Evolutionary conservation across 2,797 vertebrate species (phyloP).

Genomic region (Scolopax bukidnonensis): DNA sequence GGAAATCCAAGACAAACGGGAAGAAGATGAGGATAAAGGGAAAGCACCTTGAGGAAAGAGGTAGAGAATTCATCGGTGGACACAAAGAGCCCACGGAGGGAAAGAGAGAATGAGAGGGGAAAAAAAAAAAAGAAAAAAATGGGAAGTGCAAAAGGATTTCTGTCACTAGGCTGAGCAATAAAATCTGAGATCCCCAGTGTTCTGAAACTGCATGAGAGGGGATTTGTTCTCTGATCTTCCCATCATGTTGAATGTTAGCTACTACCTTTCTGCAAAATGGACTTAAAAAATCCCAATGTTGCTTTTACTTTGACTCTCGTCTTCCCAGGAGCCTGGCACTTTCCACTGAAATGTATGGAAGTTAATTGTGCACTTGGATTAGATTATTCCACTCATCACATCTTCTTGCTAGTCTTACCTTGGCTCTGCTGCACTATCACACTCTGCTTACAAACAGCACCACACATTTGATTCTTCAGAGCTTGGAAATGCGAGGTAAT

Average conservation of each 20-base stretch:
- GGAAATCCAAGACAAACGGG: neutral
- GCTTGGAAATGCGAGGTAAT: neutral
- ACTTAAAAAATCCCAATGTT: neutral
- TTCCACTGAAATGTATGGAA: neutral
- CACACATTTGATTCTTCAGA: neutral
- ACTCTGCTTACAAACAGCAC: neutral
- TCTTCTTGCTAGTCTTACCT: neutral
- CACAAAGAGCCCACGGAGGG: neutral
- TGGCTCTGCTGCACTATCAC: accelerated
- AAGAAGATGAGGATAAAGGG: neutral
- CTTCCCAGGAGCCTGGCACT: neutral
- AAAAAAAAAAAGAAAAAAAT: neutral
- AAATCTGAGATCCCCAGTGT: neutral
- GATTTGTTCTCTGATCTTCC: neutral
- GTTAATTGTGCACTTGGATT: neutral
- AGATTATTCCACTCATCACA: neutral
- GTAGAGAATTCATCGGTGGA: neutral
- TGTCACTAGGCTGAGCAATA: neutral
- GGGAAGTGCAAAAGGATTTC: neutral
- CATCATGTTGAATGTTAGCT: neutral
- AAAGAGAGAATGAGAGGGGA: neutral
- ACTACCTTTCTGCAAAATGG: neutral
- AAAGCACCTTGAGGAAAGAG: neutral
- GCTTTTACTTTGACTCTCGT: neutral
- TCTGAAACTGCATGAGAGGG: neutral